Conservation (phyloP, 2,888 invertebrate genomes). For the Timandra comae region DNA sequence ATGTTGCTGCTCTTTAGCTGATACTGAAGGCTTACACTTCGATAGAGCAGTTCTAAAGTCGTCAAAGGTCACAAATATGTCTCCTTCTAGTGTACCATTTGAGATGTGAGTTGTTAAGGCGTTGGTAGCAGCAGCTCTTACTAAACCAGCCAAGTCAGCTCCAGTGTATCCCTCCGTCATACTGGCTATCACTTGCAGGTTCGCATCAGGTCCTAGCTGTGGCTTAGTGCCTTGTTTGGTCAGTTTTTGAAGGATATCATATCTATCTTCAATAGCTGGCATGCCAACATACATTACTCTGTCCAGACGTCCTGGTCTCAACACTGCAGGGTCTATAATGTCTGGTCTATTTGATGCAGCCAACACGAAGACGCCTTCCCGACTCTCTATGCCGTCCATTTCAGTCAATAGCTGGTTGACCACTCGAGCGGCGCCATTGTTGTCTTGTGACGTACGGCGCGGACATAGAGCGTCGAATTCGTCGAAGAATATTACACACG, state of each 20-base stretch:
- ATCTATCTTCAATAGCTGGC: constrained; percentile 86
- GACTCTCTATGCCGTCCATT: constrained; percentile 97
- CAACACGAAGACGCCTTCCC: constrained; percentile 95
- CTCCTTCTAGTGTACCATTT: constrained; percentile 66
- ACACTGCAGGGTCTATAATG: constrained; percentile 96
- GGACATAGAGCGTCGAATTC: constrained; percentile 98
- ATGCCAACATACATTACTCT: constrained; percentile 93
- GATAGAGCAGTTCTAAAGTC: constrained; percentile 87
- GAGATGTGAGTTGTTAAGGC: constrained; percentile 87
- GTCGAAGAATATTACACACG: constrained; percentile 99
- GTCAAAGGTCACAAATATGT: constrained; percentile 79
- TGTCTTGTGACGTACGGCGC: constrained; percentile 84
- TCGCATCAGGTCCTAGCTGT: constrained; percentile 83
- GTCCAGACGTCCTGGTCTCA: constrained; percentile 92
- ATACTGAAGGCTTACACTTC: constrained; percentile 92
- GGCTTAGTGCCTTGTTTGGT: constrained; percentile 93
- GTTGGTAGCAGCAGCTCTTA: constrained; percentile 90
- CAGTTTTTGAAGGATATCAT: constrained; percentile 91
- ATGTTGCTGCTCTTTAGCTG: constrained; percentile 84
- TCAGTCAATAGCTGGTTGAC: constrained; percentile 98
- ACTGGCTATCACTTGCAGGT: constrained; percentile 82
- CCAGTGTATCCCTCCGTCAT: constrained; percentile 90
- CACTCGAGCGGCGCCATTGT: constrained; percentile 87
- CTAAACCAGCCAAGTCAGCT: constrained; percentile 93
- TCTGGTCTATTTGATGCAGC: constrained; percentile 98